phyloP scores from a whole-genome alignment of 2,888 invertebrate genomes.

The Eupeodes luniger region DNA sequence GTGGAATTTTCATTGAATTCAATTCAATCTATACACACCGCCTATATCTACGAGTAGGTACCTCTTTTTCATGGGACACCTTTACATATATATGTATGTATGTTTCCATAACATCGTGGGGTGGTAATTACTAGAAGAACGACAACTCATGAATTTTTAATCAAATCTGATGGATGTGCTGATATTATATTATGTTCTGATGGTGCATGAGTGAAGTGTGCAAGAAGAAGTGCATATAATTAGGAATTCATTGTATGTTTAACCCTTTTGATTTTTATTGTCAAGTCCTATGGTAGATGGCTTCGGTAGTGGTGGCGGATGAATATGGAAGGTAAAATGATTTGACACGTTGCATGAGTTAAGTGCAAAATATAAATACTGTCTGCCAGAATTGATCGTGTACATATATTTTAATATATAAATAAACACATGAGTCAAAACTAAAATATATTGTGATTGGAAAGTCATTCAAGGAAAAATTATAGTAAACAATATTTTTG shows the following conservation, averaged over 20 bases:
- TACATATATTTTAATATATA: too few species aligned
- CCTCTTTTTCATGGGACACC: background rate
- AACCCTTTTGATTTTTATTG: conserved; percentile 24
- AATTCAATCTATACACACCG: conserved; percentile 1
- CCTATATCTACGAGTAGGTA: too few species aligned
- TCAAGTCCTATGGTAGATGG: background rate
- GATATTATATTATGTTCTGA: too few species aligned
- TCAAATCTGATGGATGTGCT: conserved; percentile 33
- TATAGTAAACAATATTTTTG: too few species aligned
- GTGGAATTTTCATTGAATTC: conserved; percentile 48
- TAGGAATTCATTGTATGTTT: conserved; percentile 55
- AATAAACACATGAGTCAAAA: too few species aligned
- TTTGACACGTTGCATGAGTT: background rate
- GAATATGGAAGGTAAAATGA: background rate
- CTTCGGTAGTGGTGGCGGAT: too few species aligned
- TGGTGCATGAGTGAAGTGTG: too few species aligned
- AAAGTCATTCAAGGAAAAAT: too few species aligned
- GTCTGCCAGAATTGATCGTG: background rate
- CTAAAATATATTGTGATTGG: too few species aligned
- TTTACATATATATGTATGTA: background rate
- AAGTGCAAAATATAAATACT: background rate
- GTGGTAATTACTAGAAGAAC: conserved; percentile 72
- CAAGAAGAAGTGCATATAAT: conserved; percentile 18
- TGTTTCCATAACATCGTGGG: conserved; percentile 28
- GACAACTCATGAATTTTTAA: conserved; percentile 66